Evolutionary conservation across 2,113 vertebrate genomes (phyloP).

Genomic region (Centrocercus urophasianus): DNA sequence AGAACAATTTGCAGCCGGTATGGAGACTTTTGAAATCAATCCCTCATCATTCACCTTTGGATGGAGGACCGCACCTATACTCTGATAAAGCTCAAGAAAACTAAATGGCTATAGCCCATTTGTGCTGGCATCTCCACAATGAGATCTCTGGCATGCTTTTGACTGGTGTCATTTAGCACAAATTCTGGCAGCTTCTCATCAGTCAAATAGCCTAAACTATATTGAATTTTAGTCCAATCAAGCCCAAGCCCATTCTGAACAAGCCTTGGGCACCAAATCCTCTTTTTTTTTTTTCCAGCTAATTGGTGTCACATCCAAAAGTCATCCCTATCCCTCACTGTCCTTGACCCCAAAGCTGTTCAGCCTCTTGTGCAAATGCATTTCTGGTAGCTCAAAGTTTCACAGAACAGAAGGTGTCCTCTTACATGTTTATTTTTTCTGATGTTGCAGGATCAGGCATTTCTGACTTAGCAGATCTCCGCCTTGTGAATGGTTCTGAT

Average conservation of each 20-base stretch:
- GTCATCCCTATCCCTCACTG: not conserved
- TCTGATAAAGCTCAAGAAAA: not conserved
- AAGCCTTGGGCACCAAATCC: not conserved
- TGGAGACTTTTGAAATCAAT: not conserved
- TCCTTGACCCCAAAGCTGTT: not conserved
- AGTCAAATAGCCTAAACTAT: not conserved
- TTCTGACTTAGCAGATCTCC: not conserved
- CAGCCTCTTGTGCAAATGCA: not conserved
- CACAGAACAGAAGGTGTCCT: not conserved
- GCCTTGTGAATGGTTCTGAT: not conserved
- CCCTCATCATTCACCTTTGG: not conserved
- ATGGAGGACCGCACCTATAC: not conserved
- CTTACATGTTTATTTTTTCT: fast-evolving
- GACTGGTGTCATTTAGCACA: not conserved
- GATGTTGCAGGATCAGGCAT: not conserved
- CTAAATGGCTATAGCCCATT: not conserved
- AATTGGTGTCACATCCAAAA: not conserved
- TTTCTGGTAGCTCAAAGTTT: not conserved
- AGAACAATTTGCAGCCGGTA: not conserved
- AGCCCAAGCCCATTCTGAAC: not conserved
- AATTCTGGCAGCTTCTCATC: not conserved
- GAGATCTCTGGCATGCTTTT: not conserved
- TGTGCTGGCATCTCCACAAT: fast-evolving
- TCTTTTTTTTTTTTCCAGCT: not conserved
- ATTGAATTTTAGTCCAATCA: not conserved